Evolutionary conservation across 2,113 vertebrate genomes (phyloP), one percentile per base, ranked within the genome.

Genomic region (Atherinomorus stipes): DNA sequence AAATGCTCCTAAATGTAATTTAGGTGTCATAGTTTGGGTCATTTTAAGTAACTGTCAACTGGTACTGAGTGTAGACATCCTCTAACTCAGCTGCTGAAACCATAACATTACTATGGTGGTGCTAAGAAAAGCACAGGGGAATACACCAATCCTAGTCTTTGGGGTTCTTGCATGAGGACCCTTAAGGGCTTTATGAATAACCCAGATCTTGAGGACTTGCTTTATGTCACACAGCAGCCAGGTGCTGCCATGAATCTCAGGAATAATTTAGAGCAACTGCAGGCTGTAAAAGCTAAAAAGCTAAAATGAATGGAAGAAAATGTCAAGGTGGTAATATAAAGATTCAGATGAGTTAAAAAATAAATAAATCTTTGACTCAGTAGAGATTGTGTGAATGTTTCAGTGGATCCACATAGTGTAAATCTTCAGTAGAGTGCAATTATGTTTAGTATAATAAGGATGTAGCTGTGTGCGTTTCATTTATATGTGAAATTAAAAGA

Each of bases 161-260:
- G 69, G 63, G 42, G 28, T 83, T 71, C 25, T 50, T 50, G 56
- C 59, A 70, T 2, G 63, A 65, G 59, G 51, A 72, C 54, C 64
- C 71, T 69, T 26, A 23, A 8, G 25, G 28, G 60, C 54, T 81
- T 86, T 88, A 85, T 89, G 70, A 88, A 86, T 86, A 89, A 88
- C 71, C 57, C 49, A 85, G 64, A 79, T 77, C 62, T 51, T 34
- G 31, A 62, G 57, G 74, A 75, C 80, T 74, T 72, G 56, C 67
- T 74, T 23, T 49, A 50, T 64, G 67, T 72, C 68, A 53, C 74
- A 79, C 40, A 22, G 25, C 28, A 53, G 25, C 71, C 74, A 86
- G 78, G 74, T 83, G 83, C 69, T 73, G 64, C 42, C 71, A 19
- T 3, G 45, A 47, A 40, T 57, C 61, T 88, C 76, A 75, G 83